These are phyloP conservation scores for Mormyrops boulengeri DNA, from an alignment of 2,797 vertebrate genomes.

Conservation along the genomic window DNA sequence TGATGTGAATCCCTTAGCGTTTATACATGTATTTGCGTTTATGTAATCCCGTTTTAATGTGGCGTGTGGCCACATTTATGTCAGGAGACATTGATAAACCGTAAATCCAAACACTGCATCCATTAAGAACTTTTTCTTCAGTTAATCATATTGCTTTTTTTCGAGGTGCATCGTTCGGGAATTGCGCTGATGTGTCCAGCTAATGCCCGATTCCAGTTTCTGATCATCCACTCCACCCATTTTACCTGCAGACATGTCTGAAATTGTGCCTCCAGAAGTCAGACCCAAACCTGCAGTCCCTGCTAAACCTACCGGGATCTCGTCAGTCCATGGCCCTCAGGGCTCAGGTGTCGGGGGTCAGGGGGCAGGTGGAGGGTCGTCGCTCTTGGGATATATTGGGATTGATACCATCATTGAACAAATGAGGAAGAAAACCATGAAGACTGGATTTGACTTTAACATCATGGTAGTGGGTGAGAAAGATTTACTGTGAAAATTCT, in stretches of 20 bases:
- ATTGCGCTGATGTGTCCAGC: not conserved
- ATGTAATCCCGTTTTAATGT: not conserved
- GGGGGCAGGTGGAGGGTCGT: conserved; percentile 55
- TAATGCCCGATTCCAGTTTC: not conserved
- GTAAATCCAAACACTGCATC: not conserved
- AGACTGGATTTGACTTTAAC: conserved; percentile 95
- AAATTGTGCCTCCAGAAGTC: conserved; percentile 82
- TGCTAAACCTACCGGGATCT: conserved; percentile 70
- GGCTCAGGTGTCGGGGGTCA: conserved; percentile 39
- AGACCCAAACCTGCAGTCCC: conserved; percentile 87
- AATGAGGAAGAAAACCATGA: conserved; percentile 99
- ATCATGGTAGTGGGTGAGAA: conserved; percentile 90
- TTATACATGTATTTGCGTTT: conserved; percentile 18
- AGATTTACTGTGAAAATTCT: not conserved
- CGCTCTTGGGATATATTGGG: conserved; percentile 87
- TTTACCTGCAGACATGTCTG: conserved; percentile 78
- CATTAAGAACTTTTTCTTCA: not conserved
- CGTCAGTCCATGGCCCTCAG: conserved; percentile 55
- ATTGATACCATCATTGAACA: conserved; percentile 98
- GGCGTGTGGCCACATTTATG: not conserved
- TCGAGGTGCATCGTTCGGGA: not conserved
- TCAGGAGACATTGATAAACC: not conserved
- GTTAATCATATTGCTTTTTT: not conserved
- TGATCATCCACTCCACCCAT: not conserved
- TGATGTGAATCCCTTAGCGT: not conserved